Evolutionary conservation across 2,113 vertebrate species (phyloP), one percentile per base, ranked within the genome.

Genomic region (Pteronura brasiliensis): DNA sequence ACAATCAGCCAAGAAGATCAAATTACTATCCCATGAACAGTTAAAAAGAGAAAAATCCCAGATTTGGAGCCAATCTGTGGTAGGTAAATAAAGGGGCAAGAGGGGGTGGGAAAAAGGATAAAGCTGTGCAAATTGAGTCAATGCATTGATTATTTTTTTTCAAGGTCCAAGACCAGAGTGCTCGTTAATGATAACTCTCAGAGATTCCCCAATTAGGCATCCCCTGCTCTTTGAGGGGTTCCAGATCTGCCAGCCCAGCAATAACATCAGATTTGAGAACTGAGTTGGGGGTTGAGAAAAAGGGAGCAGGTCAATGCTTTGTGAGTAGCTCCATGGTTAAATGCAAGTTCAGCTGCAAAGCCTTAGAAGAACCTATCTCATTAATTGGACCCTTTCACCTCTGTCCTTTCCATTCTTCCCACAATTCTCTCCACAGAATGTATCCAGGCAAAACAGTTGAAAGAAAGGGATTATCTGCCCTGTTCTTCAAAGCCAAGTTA

Each of bases 141-240:
- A 94, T 79, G 76, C 95, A 81, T 98, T 98, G 98, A 96, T 97
- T 98, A 98, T 87, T 71, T 83, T 57, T 95, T 94, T 88, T 72
- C 71, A 93, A 79, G 23, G 49, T 90, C 97, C 92, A 93, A 96
- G 96, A 98, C 96, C 97, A 97, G 97, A 97, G 88, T 61, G 86
- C 97, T 98, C 98, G 99, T 99, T 99, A 99, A 99, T 88, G 96
- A 99, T 98, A 98, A 94, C 98, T 99, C 98, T 99, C 97, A 93
- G 92, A 76, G 85, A 99, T 99, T 99, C 98, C 98, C 98, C 99
- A 99, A 99, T 99, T 99, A 99, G 99, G 72, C 96, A 90, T 93
- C 90, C 21, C 93, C 71, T 95, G 42, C 84, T 97, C 97, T 98
- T 96, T 97, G 90, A 96, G 95, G 97, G 96, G 88, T 96, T 98